phyloP scores from a whole-genome alignment of 2,113 vertebrate genomes.

The Lophochroa leadbeateri region DNA sequence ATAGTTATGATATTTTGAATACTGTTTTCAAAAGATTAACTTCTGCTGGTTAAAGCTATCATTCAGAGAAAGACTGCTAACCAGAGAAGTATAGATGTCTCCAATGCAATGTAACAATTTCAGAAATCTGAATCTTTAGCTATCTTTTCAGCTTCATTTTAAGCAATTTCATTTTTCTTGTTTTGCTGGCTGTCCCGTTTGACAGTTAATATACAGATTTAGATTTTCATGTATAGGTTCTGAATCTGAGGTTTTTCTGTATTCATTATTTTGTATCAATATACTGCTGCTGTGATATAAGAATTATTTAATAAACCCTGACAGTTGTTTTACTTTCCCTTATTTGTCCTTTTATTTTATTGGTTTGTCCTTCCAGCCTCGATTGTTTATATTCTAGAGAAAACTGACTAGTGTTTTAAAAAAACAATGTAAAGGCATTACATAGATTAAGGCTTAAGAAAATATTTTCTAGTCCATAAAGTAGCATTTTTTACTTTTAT shows the following conservation, averaged over 20 bases:
- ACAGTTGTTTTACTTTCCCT: not conserved
- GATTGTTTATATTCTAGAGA: not conserved
- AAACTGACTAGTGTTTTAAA: not conserved
- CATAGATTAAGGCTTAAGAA: not conserved
- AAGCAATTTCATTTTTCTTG: not conserved
- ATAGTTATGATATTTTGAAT: not conserved
- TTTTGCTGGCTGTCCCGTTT: not conserved
- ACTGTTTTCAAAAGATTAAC: not conserved
- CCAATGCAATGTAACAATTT: not conserved
- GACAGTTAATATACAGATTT: not conserved
- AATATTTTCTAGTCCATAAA: not conserved
- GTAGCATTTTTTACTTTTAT: not conserved
- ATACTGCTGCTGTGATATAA: not conserved
- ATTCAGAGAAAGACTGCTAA: not conserved
- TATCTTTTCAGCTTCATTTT: not conserved
- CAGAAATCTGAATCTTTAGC: not conserved
- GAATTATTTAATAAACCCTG: not conserved
- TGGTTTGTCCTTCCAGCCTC: not conserved
- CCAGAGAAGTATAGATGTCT: accelerated
- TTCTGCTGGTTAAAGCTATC: not conserved
- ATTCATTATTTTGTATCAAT: not conserved
- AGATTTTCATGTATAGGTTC: not conserved
- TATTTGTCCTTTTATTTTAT: not conserved
- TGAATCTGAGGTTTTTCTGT: not conserved
- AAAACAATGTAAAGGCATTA: not conserved